Percentiles rank a stretch among this genome's conserved stretches.
Evolutionary conservation across 2,113 vertebrate genomes (phyloP).

Genomic region (Cavia porcellus): DNA sequence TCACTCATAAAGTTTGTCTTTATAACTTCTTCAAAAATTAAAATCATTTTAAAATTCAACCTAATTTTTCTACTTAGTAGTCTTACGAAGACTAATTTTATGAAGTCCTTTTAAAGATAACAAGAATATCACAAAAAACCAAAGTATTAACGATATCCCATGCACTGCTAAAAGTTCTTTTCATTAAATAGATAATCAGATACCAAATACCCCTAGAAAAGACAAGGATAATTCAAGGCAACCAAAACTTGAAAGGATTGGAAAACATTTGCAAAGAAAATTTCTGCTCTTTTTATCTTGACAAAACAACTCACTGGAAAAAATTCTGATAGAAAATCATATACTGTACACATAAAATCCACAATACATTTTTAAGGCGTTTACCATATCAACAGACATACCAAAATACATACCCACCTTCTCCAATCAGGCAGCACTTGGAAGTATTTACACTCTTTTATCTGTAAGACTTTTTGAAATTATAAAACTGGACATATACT

Average conservation of each 20-base stretch:
- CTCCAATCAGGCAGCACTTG: background rate
- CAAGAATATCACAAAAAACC: background rate
- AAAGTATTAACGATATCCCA: background rate
- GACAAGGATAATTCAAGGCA: constrained; percentile 26
- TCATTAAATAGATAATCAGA: constrained; percentile 32
- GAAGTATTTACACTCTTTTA: constrained; percentile 5
- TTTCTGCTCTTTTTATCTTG: constrained; percentile 25
- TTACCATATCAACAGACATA: background rate
- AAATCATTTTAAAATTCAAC: constrained; percentile 33
- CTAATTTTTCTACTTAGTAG: background rate
- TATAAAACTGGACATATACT: background rate
- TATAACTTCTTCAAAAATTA: background rate
- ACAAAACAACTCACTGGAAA: constrained; percentile 21
- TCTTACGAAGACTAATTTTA: constrained; percentile 39
- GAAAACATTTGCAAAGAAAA: constrained; percentile 61
- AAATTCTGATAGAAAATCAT: background rate
- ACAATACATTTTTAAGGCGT: background rate
- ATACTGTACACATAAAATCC: background rate
- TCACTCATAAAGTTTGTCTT: background rate
- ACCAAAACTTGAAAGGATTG: constrained; percentile 28
- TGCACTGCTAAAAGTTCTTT: constrained; percentile 41
- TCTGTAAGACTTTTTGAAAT: background rate
- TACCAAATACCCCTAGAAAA: constrained; percentile 22
- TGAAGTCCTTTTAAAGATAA: constrained; percentile 32
- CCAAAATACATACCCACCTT: background rate